phyloP scores from a whole-genome alignment of 2,888 invertebrate species.

The Lasioglossum oenotherae region DNA sequence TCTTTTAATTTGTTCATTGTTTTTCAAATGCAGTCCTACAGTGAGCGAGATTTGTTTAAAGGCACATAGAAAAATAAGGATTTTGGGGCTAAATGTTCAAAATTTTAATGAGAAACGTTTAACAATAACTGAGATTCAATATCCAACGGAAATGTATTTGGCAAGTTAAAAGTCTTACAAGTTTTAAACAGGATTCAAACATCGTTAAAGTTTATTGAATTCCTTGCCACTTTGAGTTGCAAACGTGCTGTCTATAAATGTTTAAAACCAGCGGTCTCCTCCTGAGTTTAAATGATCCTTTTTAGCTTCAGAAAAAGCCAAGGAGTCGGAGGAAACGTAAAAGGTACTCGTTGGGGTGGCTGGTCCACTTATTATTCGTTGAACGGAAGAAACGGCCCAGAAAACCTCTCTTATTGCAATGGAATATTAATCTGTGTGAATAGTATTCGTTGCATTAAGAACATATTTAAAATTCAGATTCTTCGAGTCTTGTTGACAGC shows the following conservation, averaged over 20 bases:
- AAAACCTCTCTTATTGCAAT: not conserved
- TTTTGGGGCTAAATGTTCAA: too few species aligned
- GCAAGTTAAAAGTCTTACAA: not conserved
- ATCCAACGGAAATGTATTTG: not conserved
- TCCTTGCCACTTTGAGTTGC: not conserved
- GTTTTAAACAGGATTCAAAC: not conserved
- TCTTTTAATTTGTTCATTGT: too few species aligned
- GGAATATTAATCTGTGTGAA: conserved; percentile 4
- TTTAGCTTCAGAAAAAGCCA: not conserved
- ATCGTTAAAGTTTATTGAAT: not conserved
- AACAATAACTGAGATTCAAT: not conserved
- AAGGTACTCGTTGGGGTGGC: not conserved
- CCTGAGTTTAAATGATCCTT: not conserved
- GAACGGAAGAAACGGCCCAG: not conserved
- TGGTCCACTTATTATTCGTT: conserved; percentile 2
- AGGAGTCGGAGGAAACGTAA: not conserved
- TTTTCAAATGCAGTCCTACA: too few species aligned
- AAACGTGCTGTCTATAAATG: not conserved
- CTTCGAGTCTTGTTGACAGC: not conserved
- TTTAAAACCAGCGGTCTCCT: not conserved
- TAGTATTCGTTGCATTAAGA: not conserved
- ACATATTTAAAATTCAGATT: not conserved
- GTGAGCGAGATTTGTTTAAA: too few species aligned
- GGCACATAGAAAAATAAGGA: too few species aligned
- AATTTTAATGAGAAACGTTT: too few species aligned